Conservation (phyloP, 2,113 vertebrate species). For the Calidris pygmaea region DNA sequence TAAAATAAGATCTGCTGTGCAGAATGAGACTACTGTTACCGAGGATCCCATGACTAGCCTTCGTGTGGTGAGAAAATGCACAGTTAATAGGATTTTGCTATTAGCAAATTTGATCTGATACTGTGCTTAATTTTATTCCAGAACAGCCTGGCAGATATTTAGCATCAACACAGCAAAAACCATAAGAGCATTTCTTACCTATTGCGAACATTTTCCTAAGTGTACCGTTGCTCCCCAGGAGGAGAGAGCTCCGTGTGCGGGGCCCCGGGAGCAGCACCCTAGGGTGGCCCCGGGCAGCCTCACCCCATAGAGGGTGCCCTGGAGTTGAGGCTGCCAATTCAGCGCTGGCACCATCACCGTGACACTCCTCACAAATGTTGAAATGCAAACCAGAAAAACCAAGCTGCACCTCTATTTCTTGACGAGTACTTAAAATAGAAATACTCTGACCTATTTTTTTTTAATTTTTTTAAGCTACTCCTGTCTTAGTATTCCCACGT, state of each 20-base stretch:
- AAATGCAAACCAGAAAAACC: background rate
- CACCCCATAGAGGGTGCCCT: background rate
- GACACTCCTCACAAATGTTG: background rate
- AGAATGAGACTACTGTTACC: slow-evolving; percentile 57
- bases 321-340: background rate
- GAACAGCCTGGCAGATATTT: slow-evolving; percentile 47
- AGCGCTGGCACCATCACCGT: background rate
- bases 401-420: background rate
- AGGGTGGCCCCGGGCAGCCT: background rate
- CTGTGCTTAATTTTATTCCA: slow-evolving; percentile 42
- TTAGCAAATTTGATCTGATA: slow-evolving; percentile 60
- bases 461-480: background rate
- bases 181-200: slow-evolving; percentile 1
- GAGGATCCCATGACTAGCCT: slow-evolving; percentile 57
- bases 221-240: rapidly evolving
- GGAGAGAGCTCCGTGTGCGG: rapidly evolving
- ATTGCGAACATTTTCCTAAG: background rate
- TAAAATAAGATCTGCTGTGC: slow-evolving; percentile 42
- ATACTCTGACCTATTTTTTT: slow-evolving; percentile 25
- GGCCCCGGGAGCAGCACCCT: background rate
- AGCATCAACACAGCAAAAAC: slow-evolving; percentile 25
- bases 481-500: background rate
- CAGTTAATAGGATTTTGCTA: slow-evolving; percentile 72
- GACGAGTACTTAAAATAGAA: slow-evolving; percentile 8
- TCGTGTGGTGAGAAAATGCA: slow-evolving; percentile 66